Evolutionary conservation across 2,113 vertebrate genomes (phyloP).

Genomic region (Peromyscus californicus): DNA sequence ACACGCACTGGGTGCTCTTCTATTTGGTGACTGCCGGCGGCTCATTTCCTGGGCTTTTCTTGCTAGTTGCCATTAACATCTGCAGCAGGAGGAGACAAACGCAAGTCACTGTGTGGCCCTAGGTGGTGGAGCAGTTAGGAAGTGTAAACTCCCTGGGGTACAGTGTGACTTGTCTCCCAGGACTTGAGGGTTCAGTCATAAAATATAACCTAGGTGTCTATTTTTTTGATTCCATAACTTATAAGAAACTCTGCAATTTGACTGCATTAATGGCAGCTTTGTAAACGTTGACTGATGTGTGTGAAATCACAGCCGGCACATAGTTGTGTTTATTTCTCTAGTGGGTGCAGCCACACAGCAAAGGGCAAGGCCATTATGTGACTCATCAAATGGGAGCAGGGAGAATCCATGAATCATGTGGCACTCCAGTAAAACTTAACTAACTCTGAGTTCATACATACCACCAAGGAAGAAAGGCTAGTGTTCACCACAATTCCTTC

Average conservation of each 20-base stretch:
- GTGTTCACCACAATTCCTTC: neutral
- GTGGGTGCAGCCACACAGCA: neutral
- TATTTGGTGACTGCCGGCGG: neutral
- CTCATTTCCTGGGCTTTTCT: neutral
- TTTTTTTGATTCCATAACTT: constrained; percentile 40
- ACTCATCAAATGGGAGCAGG: neutral
- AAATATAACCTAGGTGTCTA: neutral
- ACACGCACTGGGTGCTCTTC: neutral
- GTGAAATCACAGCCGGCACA: neutral
- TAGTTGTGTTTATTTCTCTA: neutral
- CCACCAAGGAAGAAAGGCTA: neutral
- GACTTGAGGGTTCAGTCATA: constrained; percentile 15
- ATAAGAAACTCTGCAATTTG: constrained; percentile 18
- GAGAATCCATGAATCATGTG: neutral
- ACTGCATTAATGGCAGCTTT: neutral
- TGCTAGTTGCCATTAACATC: constrained; percentile 5
- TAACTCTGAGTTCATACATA: constrained; percentile 9
- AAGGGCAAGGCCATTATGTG: neutral
- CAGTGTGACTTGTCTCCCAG: neutral
- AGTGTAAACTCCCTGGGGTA: neutral
- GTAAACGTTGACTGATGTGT: neutral
- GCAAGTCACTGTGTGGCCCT: neutral
- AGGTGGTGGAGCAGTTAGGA: neutral
- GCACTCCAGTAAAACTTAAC: neutral
- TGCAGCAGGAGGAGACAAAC: constrained; percentile 12